These are phyloP conservation scores for Nasonia giraulti DNA, from an alignment of 1,140 invertebrate genomes.

Conservation along the genomic window DNA sequence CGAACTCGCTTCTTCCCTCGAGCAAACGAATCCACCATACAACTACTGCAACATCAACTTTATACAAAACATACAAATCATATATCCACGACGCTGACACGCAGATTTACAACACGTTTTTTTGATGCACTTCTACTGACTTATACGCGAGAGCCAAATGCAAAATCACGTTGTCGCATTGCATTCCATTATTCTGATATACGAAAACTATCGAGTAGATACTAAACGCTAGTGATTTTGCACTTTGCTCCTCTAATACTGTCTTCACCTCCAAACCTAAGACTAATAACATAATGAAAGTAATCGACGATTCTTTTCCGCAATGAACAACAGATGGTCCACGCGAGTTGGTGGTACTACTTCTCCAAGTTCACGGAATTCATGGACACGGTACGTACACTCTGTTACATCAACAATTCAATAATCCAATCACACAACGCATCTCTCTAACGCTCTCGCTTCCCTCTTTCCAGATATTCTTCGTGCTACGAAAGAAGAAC, in stretches of 20 bases:
- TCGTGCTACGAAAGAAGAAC: conserved; percentile 94
- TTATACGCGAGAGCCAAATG: conserved; percentile 28
- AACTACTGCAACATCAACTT: not conserved
- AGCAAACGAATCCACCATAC: not conserved
- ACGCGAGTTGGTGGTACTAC: conserved; percentile 97
- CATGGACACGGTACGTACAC: conserved; percentile 92
- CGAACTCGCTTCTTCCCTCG: too few relatives aligned
- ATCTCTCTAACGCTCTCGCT: not conserved
- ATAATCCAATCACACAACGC: not conserved
- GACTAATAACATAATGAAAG: not conserved
- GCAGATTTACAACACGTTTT: conserved; percentile 35
- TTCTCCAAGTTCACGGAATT: conserved; percentile 97
- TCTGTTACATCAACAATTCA: too few relatives aligned
- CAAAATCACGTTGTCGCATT: conserved; percentile 27
- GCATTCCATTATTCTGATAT: not conserved
- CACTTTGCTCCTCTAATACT: conserved; percentile 11
- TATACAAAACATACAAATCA: conserved; percentile 29
- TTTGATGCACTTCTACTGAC: conserved; percentile 33
- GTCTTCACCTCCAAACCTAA: not conserved
- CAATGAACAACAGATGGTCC: conserved; percentile 84
- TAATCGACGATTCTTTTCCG: conserved; percentile 57
- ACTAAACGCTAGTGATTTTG: conserved; percentile 14
- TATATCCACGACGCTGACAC: conserved; percentile 33
- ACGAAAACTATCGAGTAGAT: not conserved
- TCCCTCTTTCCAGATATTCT: conserved; percentile 85